These are phyloP conservation scores for Bos indicus DNA, from an alignment of 2,113 vertebrate species.

Conservation along the genomic window DNA sequence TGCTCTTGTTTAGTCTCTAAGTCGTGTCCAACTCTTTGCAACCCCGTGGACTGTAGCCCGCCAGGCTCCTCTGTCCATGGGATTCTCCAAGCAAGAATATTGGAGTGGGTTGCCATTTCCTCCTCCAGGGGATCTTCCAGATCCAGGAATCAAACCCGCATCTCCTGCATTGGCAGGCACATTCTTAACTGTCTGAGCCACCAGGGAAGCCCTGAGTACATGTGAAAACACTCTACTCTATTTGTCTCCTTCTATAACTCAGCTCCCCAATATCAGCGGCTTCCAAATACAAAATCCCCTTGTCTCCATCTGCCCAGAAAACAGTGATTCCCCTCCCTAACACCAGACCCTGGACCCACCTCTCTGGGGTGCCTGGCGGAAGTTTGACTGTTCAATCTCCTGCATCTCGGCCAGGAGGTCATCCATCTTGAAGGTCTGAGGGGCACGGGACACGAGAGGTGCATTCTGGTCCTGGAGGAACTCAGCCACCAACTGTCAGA, in stretches of 20 bases:
- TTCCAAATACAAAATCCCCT: not conserved
- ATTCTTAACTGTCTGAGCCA: not conserved
- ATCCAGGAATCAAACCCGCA: not conserved
- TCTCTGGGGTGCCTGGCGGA: constrained; percentile 95
- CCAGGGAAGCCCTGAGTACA: not conserved
- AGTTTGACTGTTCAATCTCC: constrained; percentile 96
- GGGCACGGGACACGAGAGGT: constrained; percentile 86
- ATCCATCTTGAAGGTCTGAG: constrained; percentile 98
- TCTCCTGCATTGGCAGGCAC: not conserved
- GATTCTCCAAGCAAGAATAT: not conserved
- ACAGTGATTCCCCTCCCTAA: not conserved
- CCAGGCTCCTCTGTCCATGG: not conserved
- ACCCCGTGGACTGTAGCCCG: not conserved
- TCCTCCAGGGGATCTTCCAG: not conserved
- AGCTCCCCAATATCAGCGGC: not conserved
- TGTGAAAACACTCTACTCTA: not conserved
- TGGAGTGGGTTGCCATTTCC: not conserved
- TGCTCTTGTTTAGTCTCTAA: not conserved
- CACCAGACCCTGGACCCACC: constrained; percentile 77
- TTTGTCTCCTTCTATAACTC: not conserved
- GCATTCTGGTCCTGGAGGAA: constrained; percentile 90
- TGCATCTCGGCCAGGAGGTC: constrained; percentile 98
- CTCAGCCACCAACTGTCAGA: constrained; percentile 92
- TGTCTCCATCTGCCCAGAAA: not conserved
- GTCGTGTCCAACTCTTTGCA: not conserved